phyloP scores from a whole-genome alignment of 1,140 invertebrate species.

The Cydia strobilella region DNA sequence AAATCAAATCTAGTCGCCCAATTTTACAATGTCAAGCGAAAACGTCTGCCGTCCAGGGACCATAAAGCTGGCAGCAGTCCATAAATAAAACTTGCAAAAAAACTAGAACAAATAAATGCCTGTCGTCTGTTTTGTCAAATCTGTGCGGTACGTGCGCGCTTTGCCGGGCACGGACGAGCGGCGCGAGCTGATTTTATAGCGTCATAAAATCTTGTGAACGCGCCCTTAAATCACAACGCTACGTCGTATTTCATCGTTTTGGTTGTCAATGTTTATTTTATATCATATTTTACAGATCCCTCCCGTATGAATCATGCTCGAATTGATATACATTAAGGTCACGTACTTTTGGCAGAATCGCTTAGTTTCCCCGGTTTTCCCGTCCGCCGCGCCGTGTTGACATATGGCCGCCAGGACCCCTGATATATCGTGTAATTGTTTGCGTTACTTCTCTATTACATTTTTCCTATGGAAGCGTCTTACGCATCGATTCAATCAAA shows the following conservation, averaged over 20 bases:
- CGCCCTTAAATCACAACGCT: conserved; percentile 77
- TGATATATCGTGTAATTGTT: conserved; percentile 48
- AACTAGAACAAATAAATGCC: conserved; percentile 77
- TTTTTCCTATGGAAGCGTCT: conserved; percentile 11
- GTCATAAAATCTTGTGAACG: conserved; percentile 77
- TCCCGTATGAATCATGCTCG: conserved; percentile 71
- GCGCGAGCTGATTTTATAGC: conserved; percentile 73
- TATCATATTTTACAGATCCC: conserved; percentile 79
- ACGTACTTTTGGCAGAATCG: conserved; percentile 72
- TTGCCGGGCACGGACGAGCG: conserved; percentile 45
- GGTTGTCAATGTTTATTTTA: conserved; percentile 80
- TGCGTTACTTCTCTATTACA: conserved; percentile 28
- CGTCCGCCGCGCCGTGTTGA: conserved; percentile 48
- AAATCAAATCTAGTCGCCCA: conserved; percentile 38
- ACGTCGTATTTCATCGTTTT: conserved; percentile 79
- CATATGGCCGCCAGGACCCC: conserved; percentile 55
- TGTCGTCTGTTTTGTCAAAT: conserved; percentile 79
- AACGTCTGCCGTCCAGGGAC: conserved; percentile 42
- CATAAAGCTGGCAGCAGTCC: conserved; percentile 73
- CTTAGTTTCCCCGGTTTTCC: conserved; percentile 56
- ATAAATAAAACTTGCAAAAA: conserved; percentile 78
- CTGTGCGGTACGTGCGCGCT: conserved; percentile 71
- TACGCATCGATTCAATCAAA: conserved; percentile 4
- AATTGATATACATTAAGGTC: conserved; percentile 79
- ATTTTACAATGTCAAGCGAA: conserved; percentile 50